Conservation (phyloP, 2,888 invertebrate species). For the Drosophila longiperda region DNA sequence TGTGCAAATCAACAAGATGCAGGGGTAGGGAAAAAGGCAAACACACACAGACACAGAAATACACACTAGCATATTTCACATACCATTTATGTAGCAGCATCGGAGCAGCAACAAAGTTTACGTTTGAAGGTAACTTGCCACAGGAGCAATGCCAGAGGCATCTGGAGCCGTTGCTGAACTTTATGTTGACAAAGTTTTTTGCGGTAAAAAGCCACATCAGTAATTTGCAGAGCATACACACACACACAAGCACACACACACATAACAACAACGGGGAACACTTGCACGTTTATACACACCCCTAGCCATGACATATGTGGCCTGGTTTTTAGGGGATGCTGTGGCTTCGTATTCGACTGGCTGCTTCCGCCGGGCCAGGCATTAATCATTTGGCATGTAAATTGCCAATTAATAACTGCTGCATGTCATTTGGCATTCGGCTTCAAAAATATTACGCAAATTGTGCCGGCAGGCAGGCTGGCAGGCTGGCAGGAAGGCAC, state of each 20-base stretch:
- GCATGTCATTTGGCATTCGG: conserved; percentile 75
- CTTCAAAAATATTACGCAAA: conserved; percentile 72
- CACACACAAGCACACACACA: conserved; percentile 24
- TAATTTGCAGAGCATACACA: conserved; percentile 71
- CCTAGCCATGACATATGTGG: conserved; percentile 66
- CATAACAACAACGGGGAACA: not conserved
- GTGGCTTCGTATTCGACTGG: conserved; percentile 70
- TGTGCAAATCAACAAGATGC: conserved; percentile 75
- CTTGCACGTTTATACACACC: conserved; percentile 21
- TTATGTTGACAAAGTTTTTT: conserved; percentile 81
- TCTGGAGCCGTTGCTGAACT: conserved; percentile 59
- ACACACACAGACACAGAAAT: conserved; percentile 10
- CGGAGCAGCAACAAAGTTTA: conserved; percentile 52
- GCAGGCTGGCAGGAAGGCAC: not conserved
- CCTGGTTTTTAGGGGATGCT: conserved; percentile 58
- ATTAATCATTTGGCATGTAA: conserved; percentile 81
- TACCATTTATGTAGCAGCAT: conserved; percentile 20
- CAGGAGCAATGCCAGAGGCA: conserved; percentile 50
- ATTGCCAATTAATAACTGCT: conserved; percentile 82
- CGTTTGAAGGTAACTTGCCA: conserved; percentile 61
- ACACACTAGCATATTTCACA: conserved; percentile 22
- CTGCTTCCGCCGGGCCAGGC: conserved; percentile 66
- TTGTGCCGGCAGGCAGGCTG: conserved; percentile 17
- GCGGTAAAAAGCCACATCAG: conserved; percentile 80
- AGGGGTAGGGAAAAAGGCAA: conserved; percentile 3